Conservation (phyloP, 2,113 vertebrate species). For the Sphaerodactylus townsendi region DNA sequence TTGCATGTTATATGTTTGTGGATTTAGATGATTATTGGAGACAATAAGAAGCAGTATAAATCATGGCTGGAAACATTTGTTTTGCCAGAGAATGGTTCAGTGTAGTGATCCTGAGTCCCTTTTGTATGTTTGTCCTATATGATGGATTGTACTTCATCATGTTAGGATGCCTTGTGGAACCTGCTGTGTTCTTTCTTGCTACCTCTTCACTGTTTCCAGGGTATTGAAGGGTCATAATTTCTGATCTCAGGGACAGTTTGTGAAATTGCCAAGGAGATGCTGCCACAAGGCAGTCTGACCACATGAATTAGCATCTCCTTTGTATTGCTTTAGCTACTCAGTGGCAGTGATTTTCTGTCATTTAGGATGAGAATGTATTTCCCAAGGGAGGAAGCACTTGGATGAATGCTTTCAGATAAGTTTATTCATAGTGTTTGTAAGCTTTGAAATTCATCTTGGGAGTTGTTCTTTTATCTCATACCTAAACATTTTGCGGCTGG, state of each 20-base stretch:
- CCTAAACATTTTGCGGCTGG: neutral
- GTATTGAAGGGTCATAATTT: conserved; percentile 51
- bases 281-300: conserved; percentile 29
- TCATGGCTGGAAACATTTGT: neutral
- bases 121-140: neutral
- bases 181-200: neutral
- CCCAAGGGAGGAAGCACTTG: neutral
- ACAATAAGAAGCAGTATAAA: neutral
- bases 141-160: neutral
- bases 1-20: neutral
- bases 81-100: neutral
- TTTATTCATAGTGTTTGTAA: neutral
- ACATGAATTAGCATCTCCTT: conserved; percentile 27
- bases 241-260: conserved; percentile 38
- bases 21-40: neutral
- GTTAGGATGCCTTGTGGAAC: neutral
- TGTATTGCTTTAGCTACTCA: conserved; percentile 25
- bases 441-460: neutral
- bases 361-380: neutral
- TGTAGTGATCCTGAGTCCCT: neutral
- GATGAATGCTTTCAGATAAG: conserved; percentile 49
- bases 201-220: conserved; percentile 16
- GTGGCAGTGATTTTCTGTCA: conserved; percentile 57
- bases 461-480: neutral
- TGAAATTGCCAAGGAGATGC: conserved; percentile 40